phyloP scores from a whole-genome alignment of 2,888 invertebrate genomes.

The Apodemia duryi region DNA sequence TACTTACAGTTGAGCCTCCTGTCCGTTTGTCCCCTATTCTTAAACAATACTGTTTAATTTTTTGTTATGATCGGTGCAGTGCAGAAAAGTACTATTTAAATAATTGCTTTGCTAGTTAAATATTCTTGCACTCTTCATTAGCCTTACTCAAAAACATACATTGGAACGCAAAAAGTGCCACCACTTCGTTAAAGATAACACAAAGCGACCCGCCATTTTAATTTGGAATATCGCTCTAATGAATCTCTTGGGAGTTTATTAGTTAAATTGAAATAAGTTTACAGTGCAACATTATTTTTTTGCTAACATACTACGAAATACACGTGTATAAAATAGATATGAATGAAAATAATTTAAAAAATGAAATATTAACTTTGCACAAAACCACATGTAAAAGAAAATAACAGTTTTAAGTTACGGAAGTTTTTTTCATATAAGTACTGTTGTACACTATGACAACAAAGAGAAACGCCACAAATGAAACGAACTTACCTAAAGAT shows the following conservation, averaged over 20 bases:
- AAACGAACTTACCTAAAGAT: too few relatives aligned
- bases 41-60: too few relatives aligned
- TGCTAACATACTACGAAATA: neutral
- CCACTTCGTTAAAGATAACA: constrained; percentile 9
- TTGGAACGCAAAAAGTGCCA: neutral
- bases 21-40: too few relatives aligned
- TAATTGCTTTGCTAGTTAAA: neutral
- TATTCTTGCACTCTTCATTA: constrained; percentile 2
- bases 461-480: too few relatives aligned
- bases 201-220: neutral
- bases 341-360: too few relatives aligned
- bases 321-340: too few relatives aligned
- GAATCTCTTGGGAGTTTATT: constrained; percentile 9
- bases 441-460: too few relatives aligned
- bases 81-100: neutral
- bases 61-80: neutral
- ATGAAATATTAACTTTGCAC: too few relatives aligned
- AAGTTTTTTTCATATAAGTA: too few relatives aligned
- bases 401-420: too few relatives aligned
- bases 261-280: neutral
- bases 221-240: constrained; percentile 10
- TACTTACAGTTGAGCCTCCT: too few relatives aligned
- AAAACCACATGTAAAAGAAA: too few relatives aligned
- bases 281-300: neutral
- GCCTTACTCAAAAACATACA: neutral